These are phyloP conservation scores for Camelus bactrianus DNA, from an alignment of 2,113 vertebrate species.

Conservation along the genomic window DNA sequence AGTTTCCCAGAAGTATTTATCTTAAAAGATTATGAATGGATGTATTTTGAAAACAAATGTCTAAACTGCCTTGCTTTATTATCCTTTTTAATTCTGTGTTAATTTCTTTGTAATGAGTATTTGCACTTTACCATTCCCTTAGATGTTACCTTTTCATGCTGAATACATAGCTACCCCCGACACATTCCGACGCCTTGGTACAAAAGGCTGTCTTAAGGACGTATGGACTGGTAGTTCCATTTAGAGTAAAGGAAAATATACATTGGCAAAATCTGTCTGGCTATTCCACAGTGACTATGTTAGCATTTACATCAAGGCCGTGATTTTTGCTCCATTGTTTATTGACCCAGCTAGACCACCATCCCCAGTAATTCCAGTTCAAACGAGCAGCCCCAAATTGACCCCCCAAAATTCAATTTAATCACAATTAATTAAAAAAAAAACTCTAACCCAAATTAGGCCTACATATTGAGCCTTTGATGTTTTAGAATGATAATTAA, in stretches of 20 bases:
- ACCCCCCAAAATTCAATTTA: slow-evolving; percentile 19
- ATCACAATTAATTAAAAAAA: slow-evolving; percentile 51
- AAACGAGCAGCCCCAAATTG: slow-evolving; percentile 53
- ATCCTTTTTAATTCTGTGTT: slow-evolving; percentile 39
- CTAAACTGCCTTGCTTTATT: slow-evolving; percentile 64
- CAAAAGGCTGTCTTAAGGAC: slow-evolving; percentile 65
- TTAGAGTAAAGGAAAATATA: slow-evolving; percentile 76
- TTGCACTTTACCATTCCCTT: slow-evolving; percentile 1
- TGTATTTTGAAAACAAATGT: slow-evolving; percentile 79
- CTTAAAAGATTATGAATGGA: slow-evolving; percentile 75
- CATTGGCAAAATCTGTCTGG: slow-evolving; percentile 60
- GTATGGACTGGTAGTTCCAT: slow-evolving; percentile 55
- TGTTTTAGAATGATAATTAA: not conserved
- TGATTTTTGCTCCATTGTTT: slow-evolving; percentile 65
- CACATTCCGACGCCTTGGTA: not conserved
- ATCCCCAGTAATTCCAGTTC: slow-evolving; percentile 67
- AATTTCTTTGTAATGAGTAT: slow-evolving; percentile 43
- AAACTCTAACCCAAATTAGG: slow-evolving; percentile 36
- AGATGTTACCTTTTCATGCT: slow-evolving; percentile 60
- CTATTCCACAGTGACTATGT: slow-evolving; percentile 63
- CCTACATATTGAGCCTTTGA: not conserved
- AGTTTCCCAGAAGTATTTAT: slow-evolving; percentile 91
- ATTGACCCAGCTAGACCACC: slow-evolving; percentile 68
- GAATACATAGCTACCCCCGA: not conserved
- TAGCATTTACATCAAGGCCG: slow-evolving; percentile 66